Evolutionary conservation across 2,888 invertebrate species (phyloP).

Genomic region (Lacanobia wlatinum): DNA sequence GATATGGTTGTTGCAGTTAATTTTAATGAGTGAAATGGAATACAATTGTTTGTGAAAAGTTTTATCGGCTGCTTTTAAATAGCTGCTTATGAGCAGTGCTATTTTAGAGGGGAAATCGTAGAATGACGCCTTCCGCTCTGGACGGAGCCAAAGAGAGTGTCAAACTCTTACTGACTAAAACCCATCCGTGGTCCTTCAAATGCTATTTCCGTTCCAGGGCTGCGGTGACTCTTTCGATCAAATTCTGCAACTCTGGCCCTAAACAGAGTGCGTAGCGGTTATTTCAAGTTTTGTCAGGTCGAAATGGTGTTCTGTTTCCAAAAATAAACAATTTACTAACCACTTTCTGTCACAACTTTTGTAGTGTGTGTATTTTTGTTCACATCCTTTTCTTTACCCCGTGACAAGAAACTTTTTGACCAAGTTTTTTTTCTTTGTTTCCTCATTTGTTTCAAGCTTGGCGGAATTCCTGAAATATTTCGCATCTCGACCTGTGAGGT

Average conservation of each 20-base stretch:
- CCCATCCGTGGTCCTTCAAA: too few relatives aligned
- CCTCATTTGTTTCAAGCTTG: constrained; percentile 26
- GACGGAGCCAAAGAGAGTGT: too few relatives aligned
- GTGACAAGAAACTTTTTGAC: not conserved
- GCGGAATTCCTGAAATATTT: constrained; percentile 20
- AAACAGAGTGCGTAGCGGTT: too few relatives aligned
- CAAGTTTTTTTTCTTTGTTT: not conserved
- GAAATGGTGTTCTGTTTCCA: not conserved
- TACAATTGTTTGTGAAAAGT: not conserved
- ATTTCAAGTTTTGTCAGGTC: too few relatives aligned
- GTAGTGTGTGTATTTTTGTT: not conserved
- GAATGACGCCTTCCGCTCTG: too few relatives aligned
- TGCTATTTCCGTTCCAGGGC: too few relatives aligned
- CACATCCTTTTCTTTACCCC: not conserved
- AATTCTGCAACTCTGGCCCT: too few relatives aligned
- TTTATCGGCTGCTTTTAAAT: not conserved
- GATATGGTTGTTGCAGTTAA: not conserved
- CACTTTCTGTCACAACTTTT: not conserved
- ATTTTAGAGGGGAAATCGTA: too few relatives aligned
- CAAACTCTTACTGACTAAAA: too few relatives aligned
- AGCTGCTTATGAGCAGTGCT: too few relatives aligned
- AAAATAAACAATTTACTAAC: not conserved
- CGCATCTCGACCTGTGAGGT: not conserved
- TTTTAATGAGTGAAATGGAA: constrained; percentile 35
- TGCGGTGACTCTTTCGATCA: too few relatives aligned